A percentile compares a stretch with the other conserved stretches of the same genome.
Evolutionary conservation across 2,797 vertebrate species (phyloP).

Genomic region (Sandelia bainsii): DNA sequence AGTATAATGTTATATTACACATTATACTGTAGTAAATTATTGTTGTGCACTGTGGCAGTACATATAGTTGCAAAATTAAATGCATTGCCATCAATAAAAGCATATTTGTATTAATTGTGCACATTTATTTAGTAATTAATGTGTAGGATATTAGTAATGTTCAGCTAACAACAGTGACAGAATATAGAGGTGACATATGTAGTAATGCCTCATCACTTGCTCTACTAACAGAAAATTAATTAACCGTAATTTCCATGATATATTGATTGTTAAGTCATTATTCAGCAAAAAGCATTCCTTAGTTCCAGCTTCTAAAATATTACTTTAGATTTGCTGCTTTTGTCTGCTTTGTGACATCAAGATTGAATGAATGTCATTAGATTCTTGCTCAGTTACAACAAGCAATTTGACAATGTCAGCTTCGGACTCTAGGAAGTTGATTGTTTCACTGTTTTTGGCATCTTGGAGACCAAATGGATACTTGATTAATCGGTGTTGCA

Average conservation of each 20-base stretch:
- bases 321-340: background rate
- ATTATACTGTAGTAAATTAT: background rate
- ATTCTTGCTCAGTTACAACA: background rate
- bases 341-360: background rate
- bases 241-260: background rate
- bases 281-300: background rate
- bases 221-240: slow-evolving; percentile 3
- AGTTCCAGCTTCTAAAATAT: background rate
- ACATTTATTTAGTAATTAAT: background rate
- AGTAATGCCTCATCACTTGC: background rate
- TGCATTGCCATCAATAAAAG: background rate
- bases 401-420: no score
- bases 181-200: slow-evolving; percentile 12
- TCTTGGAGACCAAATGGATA: background rate
- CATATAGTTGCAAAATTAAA: background rate
- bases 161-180: background rate
- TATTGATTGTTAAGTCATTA: background rate
- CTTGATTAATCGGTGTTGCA: background rate
- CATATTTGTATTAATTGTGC: background rate
- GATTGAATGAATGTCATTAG: background rate
- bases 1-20: background rate
- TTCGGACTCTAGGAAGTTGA: background rate
- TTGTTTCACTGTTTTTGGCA: background rate
- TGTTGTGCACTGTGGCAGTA: background rate
- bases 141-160: slow-evolving; percentile 13